Conservation (phyloP, 1,140 invertebrate species). For the Hermatobates lingyangjiaoensis region DNA sequence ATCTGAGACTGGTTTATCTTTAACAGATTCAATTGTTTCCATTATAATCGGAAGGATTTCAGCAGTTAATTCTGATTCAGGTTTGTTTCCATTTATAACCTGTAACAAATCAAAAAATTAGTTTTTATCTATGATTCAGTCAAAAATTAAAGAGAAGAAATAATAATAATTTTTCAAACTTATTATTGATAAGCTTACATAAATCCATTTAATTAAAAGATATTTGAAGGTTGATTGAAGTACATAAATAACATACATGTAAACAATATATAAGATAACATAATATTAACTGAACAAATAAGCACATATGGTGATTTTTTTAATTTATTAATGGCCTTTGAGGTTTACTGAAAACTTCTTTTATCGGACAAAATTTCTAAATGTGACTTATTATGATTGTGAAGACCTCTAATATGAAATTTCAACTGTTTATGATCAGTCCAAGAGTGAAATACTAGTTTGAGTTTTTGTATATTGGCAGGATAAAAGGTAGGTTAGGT, state of each 20-base stretch:
- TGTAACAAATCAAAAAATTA: background rate
- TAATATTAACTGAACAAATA: too few relatives aligned
- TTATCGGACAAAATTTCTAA: too few relatives aligned
- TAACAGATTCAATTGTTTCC: background rate
- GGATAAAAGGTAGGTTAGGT: too few relatives aligned
- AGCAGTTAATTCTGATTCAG: background rate
- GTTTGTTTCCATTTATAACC: background rate
- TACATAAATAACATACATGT: background rate
- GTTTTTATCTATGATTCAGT: background rate
- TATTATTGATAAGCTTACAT: background rate
- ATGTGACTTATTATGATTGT: too few relatives aligned
- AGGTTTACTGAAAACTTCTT: too few relatives aligned
- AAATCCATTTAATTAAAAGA: background rate
- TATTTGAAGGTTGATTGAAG: background rate
- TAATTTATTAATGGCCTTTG: too few relatives aligned
- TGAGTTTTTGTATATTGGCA: too few relatives aligned
- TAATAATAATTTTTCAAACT: background rate
- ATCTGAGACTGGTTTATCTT: background rate
- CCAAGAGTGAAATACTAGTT: too few relatives aligned
- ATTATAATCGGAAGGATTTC: background rate
- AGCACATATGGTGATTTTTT: too few relatives aligned
- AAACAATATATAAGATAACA: background rate
- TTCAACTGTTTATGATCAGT: too few relatives aligned
- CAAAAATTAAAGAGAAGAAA: background rate
- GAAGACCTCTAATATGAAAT: too few relatives aligned